Evolutionary conservation across 2,113 vertebrate genomes (phyloP), one percentile per base, ranked within the genome.

Genomic region (Odocoileus virginianus): DNA sequence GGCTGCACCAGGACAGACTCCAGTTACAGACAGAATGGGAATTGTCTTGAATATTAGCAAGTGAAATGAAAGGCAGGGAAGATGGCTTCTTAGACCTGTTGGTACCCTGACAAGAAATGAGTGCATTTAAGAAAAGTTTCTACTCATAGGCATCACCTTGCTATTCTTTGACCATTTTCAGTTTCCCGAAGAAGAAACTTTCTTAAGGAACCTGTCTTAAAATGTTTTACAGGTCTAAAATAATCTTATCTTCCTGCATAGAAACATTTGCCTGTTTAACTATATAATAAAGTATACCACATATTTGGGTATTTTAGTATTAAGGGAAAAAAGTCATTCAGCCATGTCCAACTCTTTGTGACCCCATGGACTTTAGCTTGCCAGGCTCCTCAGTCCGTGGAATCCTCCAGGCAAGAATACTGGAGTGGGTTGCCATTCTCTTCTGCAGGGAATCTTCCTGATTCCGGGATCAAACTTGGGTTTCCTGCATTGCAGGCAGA

Each of bases 241-340:
- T 64, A 58, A 87, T 47, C 40, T 74, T 74, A 33, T 30, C 23
- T 84, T 95, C 90, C 28, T 88, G 12, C 15, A 36, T 57, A 61
- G 82, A 84, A 81, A 71, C 84, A n/a, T 45, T 91, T 97, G 60
- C 23, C 76, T 91, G 36, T n/a, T 89, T 87, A 91, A 43, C 50
- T 95, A 14, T 52, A 60, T 54, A 45, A 45, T 21, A 76, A 85
- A 88, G 2, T 64, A 52, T 28, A 74, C 71, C 54, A 33, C 58
- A 45, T 83, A 95, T 92, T 94, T 79, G 58, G n/a, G 30, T 94
- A 76, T 71, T 97, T 95, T 67, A 85, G 19, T 83, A 40, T 83
- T 60, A 91, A 87, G 36, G 21, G 36, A 13, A 74, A 4, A 40
- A 71, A 71, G 67, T 74, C 23, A 21, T 74, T 40, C 67, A 40